Evolutionary conservation across 2,797 vertebrate species (phyloP), one percentile per base, ranked within the genome.

Genomic region (Morus bassanus): DNA sequence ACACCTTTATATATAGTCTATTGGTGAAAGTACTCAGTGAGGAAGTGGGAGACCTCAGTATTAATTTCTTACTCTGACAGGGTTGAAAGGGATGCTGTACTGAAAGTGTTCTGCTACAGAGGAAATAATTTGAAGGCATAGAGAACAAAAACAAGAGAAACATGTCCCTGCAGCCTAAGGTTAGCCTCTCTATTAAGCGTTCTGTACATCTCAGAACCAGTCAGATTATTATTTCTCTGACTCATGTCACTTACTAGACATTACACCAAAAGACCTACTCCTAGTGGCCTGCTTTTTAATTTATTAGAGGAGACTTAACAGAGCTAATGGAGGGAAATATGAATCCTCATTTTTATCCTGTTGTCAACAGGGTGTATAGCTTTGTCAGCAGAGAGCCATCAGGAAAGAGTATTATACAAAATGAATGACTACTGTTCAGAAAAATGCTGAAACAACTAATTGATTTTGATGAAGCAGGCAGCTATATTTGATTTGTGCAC

Each of bases 41-140:
- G 94, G 95, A 97, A 96, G 85, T 91, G 89, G 85, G 61, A 96
- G 65, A 95, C 95, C 94, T 95, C 96, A 96, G 85, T 75, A 93
- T 91, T 94, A 94, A 96, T 95, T 93, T 89, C 91, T 88, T 88
- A 69, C 76, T 96, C 50, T 46, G 87, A 78, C 25, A 27, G 60
- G 18, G 57, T 48, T 81, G 82, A 93, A 96, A 96, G 57, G 27
- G 65, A 81, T 84, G 76, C 25, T 78, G 54, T 59, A 48, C 79
- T 90, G 69, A 91, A 60, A 94, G 81, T 65, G 24, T 78, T 84
- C 54, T 1, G 5, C 69, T 85, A 69, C 31, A 75, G 41, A 90
- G 76, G 45, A 93, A 93, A 61, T 65, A 60, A 91, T 84, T 50
- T 88, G 85, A 83, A 92, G 82, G 50, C 68, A 64, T 0, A 48